Conservation (phyloP, 2,797 vertebrate genomes). For the Argentina silus region DNA sequence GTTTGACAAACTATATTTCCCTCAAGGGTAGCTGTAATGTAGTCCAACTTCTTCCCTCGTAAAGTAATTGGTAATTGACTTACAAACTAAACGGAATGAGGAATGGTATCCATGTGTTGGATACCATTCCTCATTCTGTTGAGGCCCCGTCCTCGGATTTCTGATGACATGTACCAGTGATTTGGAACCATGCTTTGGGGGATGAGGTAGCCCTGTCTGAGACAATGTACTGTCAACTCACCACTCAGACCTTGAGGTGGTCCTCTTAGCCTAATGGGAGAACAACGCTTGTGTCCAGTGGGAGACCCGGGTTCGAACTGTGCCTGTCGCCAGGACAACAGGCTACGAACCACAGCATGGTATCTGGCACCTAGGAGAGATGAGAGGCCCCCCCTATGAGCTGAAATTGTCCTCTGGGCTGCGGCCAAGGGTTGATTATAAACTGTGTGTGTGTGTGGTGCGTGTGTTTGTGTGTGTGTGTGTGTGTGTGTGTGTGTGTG, state of each 20-base stretch:
- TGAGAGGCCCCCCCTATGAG: slow-evolving; percentile 51
- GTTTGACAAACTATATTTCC: no score
- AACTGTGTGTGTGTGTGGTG: slow-evolving; percentile 15
- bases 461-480: not conserved
- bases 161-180: no score
- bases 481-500: slow-evolving; percentile 14
- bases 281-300: not conserved
- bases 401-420: slow-evolving; percentile 63
- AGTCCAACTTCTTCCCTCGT: no score
- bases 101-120: no score
- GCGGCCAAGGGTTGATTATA: slow-evolving; percentile 55
- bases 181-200: not conserved
- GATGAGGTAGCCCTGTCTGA: not conserved
- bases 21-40: no score
- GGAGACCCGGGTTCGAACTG: no score
- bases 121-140: no score
- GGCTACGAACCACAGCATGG: slow-evolving; percentile 33
- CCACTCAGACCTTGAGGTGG: not conserved
- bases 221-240: not conserved
- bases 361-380: slow-evolving; percentile 52
- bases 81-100: no score
- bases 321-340: not conserved
- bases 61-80: no score
- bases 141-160: no score
- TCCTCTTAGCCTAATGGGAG: not conserved